phyloP scores from a whole-genome alignment of 2,888 invertebrate species.

The Chalcosyrphus nemorum region DNA sequence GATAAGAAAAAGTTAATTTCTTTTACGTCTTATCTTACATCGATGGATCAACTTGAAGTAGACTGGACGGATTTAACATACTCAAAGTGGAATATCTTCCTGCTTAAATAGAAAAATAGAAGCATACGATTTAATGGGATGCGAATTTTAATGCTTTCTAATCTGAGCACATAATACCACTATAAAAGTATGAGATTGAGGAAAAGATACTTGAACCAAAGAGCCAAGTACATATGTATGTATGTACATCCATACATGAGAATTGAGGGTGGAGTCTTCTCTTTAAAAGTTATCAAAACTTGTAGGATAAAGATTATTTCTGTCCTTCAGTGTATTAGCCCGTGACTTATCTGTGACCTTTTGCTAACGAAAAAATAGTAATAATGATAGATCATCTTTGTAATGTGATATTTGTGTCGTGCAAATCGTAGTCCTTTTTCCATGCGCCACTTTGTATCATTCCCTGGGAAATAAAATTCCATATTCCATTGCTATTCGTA shows the following conservation, averaged over 20 bases:
- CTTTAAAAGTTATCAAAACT: neutral
- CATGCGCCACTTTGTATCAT: slow-evolving; percentile 34
- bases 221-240: too few species aligned
- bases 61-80: slow-evolving; percentile 17
- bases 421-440: slow-evolving; percentile 3
- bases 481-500: slow-evolving; percentile 44
- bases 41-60: slow-evolving; percentile 1
- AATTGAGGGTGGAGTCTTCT: neutral
- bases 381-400: slow-evolving; percentile 35
- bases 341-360: slow-evolving; percentile 13
- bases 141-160: slow-evolving; percentile 1
- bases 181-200: neutral
- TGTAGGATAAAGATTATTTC: neutral
- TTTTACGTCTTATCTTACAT: slow-evolving; percentile 36
- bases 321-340: neutral
- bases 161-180: neutral
- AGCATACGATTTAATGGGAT: neutral
- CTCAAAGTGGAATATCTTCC: neutral
- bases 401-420: slow-evolving; percentile 41
- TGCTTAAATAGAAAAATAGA: neutral
- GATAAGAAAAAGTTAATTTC: slow-evolving; percentile 33
- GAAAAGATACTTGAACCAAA: neutral
- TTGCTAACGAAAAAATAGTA: neutral
- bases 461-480: slow-evolving; percentile 45
- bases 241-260: too few species aligned